phyloP scores from a whole-genome alignment of 2,888 invertebrate genomes.

The Agriotes lineatus region DNA sequence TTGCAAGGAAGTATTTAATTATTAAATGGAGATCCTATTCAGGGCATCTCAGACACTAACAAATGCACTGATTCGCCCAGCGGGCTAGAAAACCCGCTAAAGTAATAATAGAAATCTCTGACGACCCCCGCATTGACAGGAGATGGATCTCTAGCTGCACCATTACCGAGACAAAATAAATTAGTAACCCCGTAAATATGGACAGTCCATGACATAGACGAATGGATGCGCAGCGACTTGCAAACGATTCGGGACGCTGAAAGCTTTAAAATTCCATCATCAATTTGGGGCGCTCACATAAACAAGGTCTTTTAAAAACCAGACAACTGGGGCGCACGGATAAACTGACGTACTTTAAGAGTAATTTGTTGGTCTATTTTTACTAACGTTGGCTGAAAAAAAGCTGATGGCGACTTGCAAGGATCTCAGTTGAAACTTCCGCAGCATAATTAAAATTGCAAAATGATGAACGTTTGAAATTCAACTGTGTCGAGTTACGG shows the following conservation, averaged over 20 bases:
- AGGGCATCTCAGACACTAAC: too few species aligned
- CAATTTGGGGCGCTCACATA: neutral
- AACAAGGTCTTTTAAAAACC: conserved; percentile 19
- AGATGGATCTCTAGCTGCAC: conserved; percentile 45
- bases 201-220: conserved; percentile 56
- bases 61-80: neutral
- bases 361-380: too few species aligned
- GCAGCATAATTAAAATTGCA: too few species aligned
- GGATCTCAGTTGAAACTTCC: too few species aligned
- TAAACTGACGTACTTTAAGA: too few species aligned
- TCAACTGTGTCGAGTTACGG: too few species aligned
- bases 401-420: too few species aligned
- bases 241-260: conserved; percentile 1
- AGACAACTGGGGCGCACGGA: neutral
- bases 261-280: conserved; percentile 7
- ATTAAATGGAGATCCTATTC: too few species aligned
- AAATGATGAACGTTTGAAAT: too few species aligned
- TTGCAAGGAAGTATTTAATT: too few species aligned
- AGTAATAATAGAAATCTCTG: conserved; percentile 43
- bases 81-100: conserved; percentile 38
- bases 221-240: conserved; percentile 48
- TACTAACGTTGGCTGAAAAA: too few species aligned
- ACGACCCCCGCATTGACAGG: conserved; percentile 38
- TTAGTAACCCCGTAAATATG: conserved; percentile 59
- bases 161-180: conserved; percentile 60